These are phyloP conservation scores for Torymus aiolomorphi DNA, from an alignment of 2,888 invertebrate genomes.

Conservation along the genomic window DNA sequence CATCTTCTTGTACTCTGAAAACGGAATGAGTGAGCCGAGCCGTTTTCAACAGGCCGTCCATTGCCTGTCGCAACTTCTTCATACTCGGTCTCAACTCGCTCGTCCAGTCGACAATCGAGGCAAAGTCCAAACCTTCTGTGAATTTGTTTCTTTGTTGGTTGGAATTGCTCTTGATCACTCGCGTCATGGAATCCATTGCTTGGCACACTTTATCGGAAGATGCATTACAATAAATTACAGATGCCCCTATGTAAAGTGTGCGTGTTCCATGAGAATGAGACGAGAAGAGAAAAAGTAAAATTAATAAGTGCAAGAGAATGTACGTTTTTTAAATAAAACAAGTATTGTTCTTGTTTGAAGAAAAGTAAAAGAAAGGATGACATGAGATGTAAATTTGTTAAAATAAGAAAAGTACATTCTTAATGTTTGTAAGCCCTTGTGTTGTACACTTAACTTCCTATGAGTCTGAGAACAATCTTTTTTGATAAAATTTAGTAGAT, in stretches of 20 bases:
- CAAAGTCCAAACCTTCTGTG: constrained; percentile 83
- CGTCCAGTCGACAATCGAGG: constrained; percentile 85
- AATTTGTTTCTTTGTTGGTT: constrained; percentile 81
- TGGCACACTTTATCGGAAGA: constrained; percentile 73
- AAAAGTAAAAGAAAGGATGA: constrained; percentile 27
- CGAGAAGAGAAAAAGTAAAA: constrained; percentile 3
- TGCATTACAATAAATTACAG: constrained; percentile 64
- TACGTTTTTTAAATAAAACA: constrained; percentile 4
- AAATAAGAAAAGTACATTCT: not conserved
- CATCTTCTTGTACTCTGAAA: constrained; percentile 87
- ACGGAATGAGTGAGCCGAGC: constrained; percentile 90
- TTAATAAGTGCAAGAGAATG: constrained; percentile 1
- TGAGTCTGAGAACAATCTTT: no score
- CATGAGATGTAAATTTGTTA: constrained; percentile 21
- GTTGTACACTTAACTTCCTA: no score
- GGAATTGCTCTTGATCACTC: constrained; percentile 77
- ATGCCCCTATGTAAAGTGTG: constrained; percentile 56
- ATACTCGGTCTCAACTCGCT: constrained; percentile 87
- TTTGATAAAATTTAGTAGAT: no score
- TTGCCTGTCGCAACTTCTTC: constrained; percentile 87
- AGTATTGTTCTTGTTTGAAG: constrained; percentile 14
- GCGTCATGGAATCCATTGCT: constrained; percentile 78
- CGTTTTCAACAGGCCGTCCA: constrained; percentile 85
- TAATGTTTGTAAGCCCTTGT: no score
- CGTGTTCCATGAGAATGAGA: constrained; percentile 28